A percentile compares a stretch with the other conserved stretches of the same genome.
Evolutionary conservation across 2,888 invertebrate species (phyloP).

Genomic region (Augiades crinisus): DNA sequence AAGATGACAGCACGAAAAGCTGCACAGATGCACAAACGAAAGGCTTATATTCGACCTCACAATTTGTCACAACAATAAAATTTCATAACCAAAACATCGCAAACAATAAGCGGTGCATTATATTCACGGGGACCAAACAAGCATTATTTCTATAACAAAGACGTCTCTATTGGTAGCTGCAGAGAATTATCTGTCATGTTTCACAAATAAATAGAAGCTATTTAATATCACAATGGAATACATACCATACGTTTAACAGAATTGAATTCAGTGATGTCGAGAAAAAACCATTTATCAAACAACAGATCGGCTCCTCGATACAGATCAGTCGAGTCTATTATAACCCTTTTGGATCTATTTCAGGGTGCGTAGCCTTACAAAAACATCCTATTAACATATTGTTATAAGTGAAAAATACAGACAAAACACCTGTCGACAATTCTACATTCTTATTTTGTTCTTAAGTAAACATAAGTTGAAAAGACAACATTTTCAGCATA

Average conservation of each 20-base stretch:
- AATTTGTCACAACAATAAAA: constrained; percentile 75
- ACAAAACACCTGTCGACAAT: constrained; percentile 1
- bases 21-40: constrained; percentile 58
- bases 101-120: constrained; percentile 61
- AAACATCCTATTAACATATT: constrained; percentile 15
- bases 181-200: constrained; percentile 72
- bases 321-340: constrained; percentile 66
- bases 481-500: too few relatives aligned
- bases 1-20: constrained; percentile 44
- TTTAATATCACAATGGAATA: constrained; percentile 69
- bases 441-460: not conserved
- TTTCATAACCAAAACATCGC: constrained; percentile 74
- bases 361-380: constrained; percentile 19
- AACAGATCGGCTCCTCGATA: constrained; percentile 67
- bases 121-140: constrained; percentile 66
- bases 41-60: constrained; percentile 66
- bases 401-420: not conserved
- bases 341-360: constrained; percentile 67
- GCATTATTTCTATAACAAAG: constrained; percentile 65
- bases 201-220: constrained; percentile 73
- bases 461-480: too few relatives aligned
- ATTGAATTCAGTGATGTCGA: constrained; percentile 59
- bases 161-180: constrained; percentile 74
- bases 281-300: constrained; percentile 74
- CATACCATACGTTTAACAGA: constrained; percentile 51